These are phyloP conservation scores for Coreoperca whiteheadi DNA, from an alignment of 2,113 vertebrate species.

Conservation along the genomic window DNA sequence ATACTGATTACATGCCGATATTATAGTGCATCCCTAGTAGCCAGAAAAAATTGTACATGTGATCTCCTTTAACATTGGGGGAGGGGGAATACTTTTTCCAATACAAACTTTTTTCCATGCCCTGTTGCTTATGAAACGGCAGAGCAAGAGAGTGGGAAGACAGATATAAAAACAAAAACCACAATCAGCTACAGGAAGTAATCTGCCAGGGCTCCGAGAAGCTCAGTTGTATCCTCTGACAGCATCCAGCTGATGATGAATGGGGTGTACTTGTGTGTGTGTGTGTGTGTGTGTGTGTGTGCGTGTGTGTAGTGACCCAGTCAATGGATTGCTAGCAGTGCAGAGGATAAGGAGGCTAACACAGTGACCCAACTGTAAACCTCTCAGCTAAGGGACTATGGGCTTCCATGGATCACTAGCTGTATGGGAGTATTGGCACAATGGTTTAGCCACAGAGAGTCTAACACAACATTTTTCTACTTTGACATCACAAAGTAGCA, in stretches of 20 bases:
- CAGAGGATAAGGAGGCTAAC: slow-evolving; percentile 24
- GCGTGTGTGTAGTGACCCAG: slow-evolving; percentile 9
- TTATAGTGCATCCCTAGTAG: too few species aligned
- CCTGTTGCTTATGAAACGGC: background rate
- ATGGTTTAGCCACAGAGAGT: slow-evolving; percentile 1
- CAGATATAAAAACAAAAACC: slow-evolving; percentile 18
- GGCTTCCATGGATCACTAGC: slow-evolving; percentile 35
- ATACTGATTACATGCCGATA: too few species aligned
- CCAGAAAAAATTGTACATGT: slow-evolving; percentile 6
- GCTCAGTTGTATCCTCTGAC: slow-evolving; percentile 12
- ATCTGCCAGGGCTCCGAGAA: slow-evolving; percentile 29
- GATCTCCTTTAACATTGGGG: background rate
- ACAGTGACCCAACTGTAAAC: slow-evolving; percentile 38
- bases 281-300: background rate
- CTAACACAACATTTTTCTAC: background rate
- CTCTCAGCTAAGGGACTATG: slow-evolving; percentile 23
- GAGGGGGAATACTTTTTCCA: background rate
- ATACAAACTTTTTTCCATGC: background rate
- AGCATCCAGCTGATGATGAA: slow-evolving; percentile 37
- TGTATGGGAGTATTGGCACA: background rate
- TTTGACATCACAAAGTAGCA: background rate
- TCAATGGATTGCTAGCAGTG: slow-evolving; percentile 19
- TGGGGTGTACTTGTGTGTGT: background rate
- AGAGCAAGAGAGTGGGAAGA: slow-evolving; percentile 3
- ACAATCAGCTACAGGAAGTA: slow-evolving; percentile 38